Evolutionary conservation across 2,888 invertebrate species (phyloP).

Genomic region (Apotomis capreana): DNA sequence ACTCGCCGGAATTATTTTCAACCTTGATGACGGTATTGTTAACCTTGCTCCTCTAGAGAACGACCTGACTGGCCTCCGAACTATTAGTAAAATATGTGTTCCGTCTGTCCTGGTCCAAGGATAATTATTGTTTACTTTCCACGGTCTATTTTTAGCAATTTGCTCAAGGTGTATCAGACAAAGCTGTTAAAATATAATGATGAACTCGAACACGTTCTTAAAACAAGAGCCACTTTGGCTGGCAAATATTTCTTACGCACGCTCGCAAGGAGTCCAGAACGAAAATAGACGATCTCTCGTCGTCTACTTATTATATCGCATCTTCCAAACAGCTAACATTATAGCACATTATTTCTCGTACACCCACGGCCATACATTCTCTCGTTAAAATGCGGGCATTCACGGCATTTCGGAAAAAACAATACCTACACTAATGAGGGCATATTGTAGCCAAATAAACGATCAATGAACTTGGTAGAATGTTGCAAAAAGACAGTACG

Average conservation of each 20-base stretch:
- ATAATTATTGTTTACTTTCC: slow-evolving; percentile 53
- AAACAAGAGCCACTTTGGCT: slow-evolving; percentile 34
- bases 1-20: slow-evolving; percentile 66
- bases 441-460: slow-evolving; percentile 17
- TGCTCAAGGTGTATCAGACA: slow-evolving; percentile 18
- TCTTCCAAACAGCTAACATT: slow-evolving; percentile 59
- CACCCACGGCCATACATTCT: slow-evolving; percentile 63
- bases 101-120: slow-evolving; percentile 49
- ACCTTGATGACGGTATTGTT: slow-evolving; percentile 80
- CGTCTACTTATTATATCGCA: slow-evolving; percentile 67
- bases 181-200: neutral
- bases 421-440: slow-evolving; percentile 27
- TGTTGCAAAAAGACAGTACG: slow-evolving; percentile 2
- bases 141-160: slow-evolving; percentile 23
- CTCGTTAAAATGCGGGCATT: slow-evolving; percentile 49
- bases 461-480: slow-evolving; percentile 8
- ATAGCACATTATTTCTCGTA: slow-evolving; percentile 65
- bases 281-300: slow-evolving; percentile 71
- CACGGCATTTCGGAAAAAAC: slow-evolving; percentile 17
- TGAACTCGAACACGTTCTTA: slow-evolving; percentile 8
- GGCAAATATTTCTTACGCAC: slow-evolving; percentile 69
- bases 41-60: slow-evolving; percentile 72
- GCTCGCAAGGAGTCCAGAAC: slow-evolving; percentile 64
- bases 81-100: slow-evolving; percentile 43
- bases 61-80: slow-evolving; percentile 63